A percentile compares a stretch with the other conserved stretches of the same genome.
Evolutionary conservation across 2,113 vertebrate genomes (phyloP).

Genomic region (Sitta europaea): DNA sequence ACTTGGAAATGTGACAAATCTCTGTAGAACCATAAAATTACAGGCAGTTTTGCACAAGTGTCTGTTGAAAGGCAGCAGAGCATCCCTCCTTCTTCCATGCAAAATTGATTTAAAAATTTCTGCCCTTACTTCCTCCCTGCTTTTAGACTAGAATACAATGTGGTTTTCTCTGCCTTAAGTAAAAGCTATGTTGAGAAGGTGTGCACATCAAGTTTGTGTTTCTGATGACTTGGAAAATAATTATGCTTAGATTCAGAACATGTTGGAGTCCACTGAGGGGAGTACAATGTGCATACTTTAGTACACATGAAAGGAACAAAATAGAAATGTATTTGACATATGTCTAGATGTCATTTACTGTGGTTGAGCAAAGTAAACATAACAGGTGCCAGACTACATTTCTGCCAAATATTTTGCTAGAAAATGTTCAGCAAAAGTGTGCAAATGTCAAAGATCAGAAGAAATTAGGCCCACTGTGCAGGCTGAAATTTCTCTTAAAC

Average conservation of each 20-base stretch:
- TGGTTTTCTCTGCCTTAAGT: not conserved
- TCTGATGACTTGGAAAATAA: not conserved
- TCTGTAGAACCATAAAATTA: not conserved
- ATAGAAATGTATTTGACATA: not conserved
- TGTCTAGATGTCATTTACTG: not conserved
- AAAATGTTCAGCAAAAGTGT: not conserved
- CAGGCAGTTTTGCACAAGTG: not conserved
- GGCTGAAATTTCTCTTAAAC: not conserved
- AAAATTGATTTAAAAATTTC: not conserved
- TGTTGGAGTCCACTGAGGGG: not conserved
- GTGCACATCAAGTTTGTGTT: not conserved
- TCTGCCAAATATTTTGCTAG: not conserved
- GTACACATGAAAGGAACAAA: not conserved
- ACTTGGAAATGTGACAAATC: not conserved
- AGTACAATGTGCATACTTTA: not conserved
- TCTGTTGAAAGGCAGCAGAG: not conserved
- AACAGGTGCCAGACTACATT: not conserved
- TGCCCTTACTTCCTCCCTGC: not conserved
- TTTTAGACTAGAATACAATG: not conserved
- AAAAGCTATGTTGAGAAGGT: not conserved
- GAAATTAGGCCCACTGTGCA: not conserved
- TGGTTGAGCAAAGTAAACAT: not conserved
- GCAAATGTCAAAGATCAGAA: not conserved
- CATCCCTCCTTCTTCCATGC: not conserved
- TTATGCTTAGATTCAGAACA: not conserved